Percentiles rank a stretch among this genome's conserved stretches.
Evolutionary conservation across 1,140 invertebrate genomes (phyloP).

Genomic region (Drosophila ficusphila): DNA sequence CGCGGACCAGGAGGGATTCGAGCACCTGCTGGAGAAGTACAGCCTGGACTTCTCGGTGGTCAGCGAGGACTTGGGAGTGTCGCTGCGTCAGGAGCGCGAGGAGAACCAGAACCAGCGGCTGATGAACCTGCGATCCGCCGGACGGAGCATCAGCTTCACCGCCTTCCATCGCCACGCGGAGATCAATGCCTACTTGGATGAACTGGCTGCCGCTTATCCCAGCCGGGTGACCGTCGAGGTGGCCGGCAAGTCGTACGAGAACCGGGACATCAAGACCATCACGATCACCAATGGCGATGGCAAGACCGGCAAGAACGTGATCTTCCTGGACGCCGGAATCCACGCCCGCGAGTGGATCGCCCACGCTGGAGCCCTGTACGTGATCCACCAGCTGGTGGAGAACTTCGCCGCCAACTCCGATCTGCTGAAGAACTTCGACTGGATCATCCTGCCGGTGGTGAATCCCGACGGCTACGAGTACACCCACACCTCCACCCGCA

Average conservation of each 20-base stretch:
- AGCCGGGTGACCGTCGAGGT: conserved; percentile 83
- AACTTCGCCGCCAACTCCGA: conserved; percentile 84
- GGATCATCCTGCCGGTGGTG: conserved; percentile 86
- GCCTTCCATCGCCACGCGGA: conserved; percentile 74
- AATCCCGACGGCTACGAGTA: conserved; percentile 86
- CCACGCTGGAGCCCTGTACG: conserved; percentile 87
- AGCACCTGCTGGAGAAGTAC: conserved; percentile 48
- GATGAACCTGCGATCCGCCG: conserved; percentile 30
- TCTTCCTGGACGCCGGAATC: conserved; percentile 86
- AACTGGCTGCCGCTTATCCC: conserved; percentile 84
- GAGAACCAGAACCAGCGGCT: conserved; percentile 49
- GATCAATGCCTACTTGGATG: conserved; percentile 85
- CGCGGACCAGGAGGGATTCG: conserved; percentile 60
- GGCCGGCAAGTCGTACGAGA: conserved; percentile 85
- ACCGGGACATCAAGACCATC: conserved; percentile 85
- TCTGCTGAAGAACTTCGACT: conserved; percentile 86
- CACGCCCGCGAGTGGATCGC: conserved; percentile 91
- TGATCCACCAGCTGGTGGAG: conserved; percentile 87
- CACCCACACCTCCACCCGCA: conserved; percentile 76
- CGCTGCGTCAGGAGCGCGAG: conserved; percentile 16
- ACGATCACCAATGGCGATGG: conserved; percentile 85
- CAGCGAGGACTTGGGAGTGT: conserved; percentile 56
- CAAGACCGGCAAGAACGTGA: conserved; percentile 84
- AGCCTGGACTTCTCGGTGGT: conserved; percentile 42
- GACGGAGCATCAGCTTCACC: conserved; percentile 57